Evolutionary conservation across 2,797 vertebrate genomes (phyloP).

Genomic region (Lacerta viridis): DNA sequence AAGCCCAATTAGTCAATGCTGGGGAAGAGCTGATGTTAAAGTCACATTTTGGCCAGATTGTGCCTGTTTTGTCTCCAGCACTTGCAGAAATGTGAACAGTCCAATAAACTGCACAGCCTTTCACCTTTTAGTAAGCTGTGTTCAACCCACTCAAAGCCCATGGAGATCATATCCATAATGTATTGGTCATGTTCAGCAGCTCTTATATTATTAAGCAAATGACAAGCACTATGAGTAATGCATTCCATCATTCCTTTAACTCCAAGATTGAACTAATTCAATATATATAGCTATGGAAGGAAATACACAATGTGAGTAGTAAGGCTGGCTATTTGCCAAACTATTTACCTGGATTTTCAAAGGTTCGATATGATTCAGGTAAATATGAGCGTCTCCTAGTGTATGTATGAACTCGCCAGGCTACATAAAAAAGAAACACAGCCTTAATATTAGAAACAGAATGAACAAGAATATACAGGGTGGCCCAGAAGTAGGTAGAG

Average conservation of each 20-base stretch:
- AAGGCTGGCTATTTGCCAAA: background rate
- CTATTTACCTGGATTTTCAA: constrained; percentile 89
- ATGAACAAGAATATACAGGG: background rate
- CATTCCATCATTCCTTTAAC: background rate
- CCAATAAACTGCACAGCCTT: background rate
- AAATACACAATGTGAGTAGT: background rate
- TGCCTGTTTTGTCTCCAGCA: background rate
- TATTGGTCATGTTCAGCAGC: background rate
- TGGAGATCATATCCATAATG: background rate
- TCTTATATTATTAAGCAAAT: background rate
- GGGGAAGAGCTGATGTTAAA: background rate
- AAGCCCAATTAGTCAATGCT: background rate
- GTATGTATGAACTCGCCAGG: constrained; percentile 96
- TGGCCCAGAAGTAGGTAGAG: too few relatives aligned
- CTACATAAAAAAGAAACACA: constrained; percentile 74
- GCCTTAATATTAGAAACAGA: background rate
- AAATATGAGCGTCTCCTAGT: constrained; percentile 95
- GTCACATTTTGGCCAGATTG: background rate
- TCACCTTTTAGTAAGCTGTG: background rate
- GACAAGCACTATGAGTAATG: background rate
- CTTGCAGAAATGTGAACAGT: background rate
- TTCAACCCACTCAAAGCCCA: background rate
- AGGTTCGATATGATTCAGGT: constrained; percentile 92
- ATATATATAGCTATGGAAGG: background rate
- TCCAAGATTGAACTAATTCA: background rate